Conservation (phyloP, 1,140 invertebrate species). For the Pararge aegeria region DNA sequence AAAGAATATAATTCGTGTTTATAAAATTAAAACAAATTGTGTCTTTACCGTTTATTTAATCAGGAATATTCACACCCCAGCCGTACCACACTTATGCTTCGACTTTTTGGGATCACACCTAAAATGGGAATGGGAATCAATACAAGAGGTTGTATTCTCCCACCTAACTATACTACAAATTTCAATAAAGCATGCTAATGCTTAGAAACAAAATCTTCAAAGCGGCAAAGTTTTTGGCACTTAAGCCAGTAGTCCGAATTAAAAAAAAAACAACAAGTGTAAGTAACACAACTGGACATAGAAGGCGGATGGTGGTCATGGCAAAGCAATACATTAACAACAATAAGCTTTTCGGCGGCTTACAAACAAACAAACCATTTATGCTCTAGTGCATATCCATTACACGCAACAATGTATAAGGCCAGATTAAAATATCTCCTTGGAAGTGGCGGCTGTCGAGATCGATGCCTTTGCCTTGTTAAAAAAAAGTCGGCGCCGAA, state of each 20-base stretch:
- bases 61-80: no score
- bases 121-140: no score
- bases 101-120: no score
- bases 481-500: conserved; percentile 37
- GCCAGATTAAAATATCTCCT: conserved; percentile 41
- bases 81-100: no score
- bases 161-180: not conserved
- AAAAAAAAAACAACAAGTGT: conserved; percentile 15
- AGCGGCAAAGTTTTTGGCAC: conserved; percentile 5
- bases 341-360: conserved; percentile 32
- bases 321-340: conserved; percentile 25
- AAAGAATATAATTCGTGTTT: no score
- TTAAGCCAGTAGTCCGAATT: conserved; percentile 19
- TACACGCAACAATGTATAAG: conserved; percentile 63
- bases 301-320: conserved; percentile 24
- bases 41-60: no score
- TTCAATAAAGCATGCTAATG: not conserved
- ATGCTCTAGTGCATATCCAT: conserved; percentile 70
- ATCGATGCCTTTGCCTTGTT: conserved; percentile 32
- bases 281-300: conserved; percentile 13
- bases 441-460: conserved; percentile 40
- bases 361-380: conserved; percentile 51
- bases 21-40: no score
- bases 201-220: not conserved
- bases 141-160: no score